Base-by-base conservation (phyloP, 2,888 invertebrate species). In the Dicranocentrus wangi region DNA sequence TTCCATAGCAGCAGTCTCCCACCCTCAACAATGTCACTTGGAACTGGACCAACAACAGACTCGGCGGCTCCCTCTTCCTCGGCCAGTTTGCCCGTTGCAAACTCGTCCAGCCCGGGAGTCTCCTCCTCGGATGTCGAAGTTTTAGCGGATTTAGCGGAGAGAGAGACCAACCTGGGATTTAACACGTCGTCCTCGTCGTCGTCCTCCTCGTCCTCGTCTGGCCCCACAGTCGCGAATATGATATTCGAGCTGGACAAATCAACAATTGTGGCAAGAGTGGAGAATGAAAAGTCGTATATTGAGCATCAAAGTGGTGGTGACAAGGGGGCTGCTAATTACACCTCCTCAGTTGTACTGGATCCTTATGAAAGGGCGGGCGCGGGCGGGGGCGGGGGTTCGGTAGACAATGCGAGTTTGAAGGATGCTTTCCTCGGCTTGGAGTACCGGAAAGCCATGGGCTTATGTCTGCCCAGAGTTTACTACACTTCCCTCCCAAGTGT, bases 391-490 rank as follows among this genome's bases (percentile, higher is more conserved):
- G 42, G 13, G n/a, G 23, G 19, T 7, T 39, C 61, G 51, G 66
- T 61, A 28, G 60, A 60, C n/a, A 69, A 66, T 25, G 39, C 32
- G 23, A 70, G 58, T 32, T 19, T 60, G 60, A 39, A 19, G 25
- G 43, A 43, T 13, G 43, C 23, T 10, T 32, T 55, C 13, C 21
- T 60, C 10, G 43, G 71, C 8, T 84, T 85, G 32, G 83, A 85
- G 61, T 85, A 82, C 47, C 82, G 86, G 10, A 66, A 68, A 25
- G 51, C 82, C 17, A 69, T 86, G 58, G 87, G 87, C 10, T 60
- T 86, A 32, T 87, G 87, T 70, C 55, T 87, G 13, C 86, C 86
- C 19, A 81, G 83, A 72, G 78, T 85, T 27, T 83, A 84, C 32
- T 82, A 84, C 58, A 43, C 85, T 15, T 83, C 85, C 43, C 86